Evolutionary conservation across 2,797 vertebrate genomes (phyloP), one percentile per base, ranked within the genome.

Genomic region (Anguilla obscura): DNA sequence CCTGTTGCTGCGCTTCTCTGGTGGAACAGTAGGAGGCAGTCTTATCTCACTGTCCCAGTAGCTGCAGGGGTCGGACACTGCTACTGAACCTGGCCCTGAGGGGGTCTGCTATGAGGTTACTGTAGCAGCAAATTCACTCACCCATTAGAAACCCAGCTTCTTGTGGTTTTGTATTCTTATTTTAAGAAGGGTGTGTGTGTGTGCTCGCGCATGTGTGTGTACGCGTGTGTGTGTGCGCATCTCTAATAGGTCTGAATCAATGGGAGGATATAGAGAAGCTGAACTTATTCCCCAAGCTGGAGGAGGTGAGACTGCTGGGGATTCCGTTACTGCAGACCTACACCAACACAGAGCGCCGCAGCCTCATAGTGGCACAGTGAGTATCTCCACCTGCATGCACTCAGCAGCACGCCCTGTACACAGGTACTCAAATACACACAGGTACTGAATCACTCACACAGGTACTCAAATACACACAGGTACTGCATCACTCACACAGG

Each of bases 221-320:
- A 10, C 60, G 10, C 1, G 16, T 80, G 45, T 89, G 58, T 86
- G 54, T 40, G 2, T 27, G 33, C 85, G 16, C 40, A 30, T 92
- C 89, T 93, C 89, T 90, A 60, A 90, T 94, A 99, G 98, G 97
- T 92, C 96, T 99, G 60, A 96, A 95, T 80, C 93, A 93, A 88
- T 99, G 99, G 99, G 96, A 97, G 91, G 98, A 99, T 93, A 97
- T 99, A 66, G 98, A 98, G 92, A 97, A 97, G 92, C 94, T 99
- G 88, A 99, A 97, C 91, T 97, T 95, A 91, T 97, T 99, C 88
- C 99, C 99, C 3, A 98, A 98, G 91, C 96, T 99, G 18, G 95
- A 97, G 94, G 98, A 99, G 92, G 96, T 99, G 87, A 97, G 98
- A 90, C 95, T 97, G 82, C 94, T 97, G 92, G 98, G 98, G 88